Percentiles rank a stretch among this genome's conserved stretches.
Conservation (phyloP, 2,113 vertebrate species). For the Sphyrna mokarran region DNA sequence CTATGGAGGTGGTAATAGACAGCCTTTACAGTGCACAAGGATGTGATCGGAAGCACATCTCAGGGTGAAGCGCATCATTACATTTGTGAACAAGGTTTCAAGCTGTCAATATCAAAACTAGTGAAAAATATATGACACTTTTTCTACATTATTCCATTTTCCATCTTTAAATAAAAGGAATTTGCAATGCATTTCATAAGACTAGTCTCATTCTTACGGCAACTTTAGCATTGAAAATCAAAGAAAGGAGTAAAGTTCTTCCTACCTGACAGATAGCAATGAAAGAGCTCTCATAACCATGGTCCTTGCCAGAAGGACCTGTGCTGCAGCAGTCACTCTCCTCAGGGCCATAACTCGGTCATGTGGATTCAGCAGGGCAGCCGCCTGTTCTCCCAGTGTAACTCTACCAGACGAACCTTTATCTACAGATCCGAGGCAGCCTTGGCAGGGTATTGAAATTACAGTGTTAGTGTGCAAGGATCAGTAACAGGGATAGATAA, state of each 20-base stretch:
- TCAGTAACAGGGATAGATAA: not conserved
- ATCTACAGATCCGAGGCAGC: slow-evolving; percentile 86
- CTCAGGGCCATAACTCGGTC: slow-evolving; percentile 87
- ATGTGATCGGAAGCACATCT: no score
- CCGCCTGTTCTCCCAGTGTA: slow-evolving; percentile 88
- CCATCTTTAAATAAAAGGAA: not conserved
- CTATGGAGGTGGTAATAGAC: no score
- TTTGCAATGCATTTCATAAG: not conserved
- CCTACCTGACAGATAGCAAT: slow-evolving; percentile 81
- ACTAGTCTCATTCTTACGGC: not conserved
- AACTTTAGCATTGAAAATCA: not conserved
- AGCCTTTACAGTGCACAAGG: no score
- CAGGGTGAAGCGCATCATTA: no score
- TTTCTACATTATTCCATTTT: not conserved
- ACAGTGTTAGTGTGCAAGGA: slow-evolving; percentile 32
- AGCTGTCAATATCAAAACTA: not conserved
- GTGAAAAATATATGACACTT: not conserved
- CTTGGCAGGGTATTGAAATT: slow-evolving; percentile 49
- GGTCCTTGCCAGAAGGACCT: slow-evolving; percentile 88
- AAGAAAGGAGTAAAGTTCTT: not conserved
- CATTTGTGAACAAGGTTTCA: not conserved
- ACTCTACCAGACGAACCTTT: slow-evolving; percentile 85
- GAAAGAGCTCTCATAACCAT: slow-evolving; percentile 98
- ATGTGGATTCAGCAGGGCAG: slow-evolving; percentile 77
- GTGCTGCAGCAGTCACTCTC: slow-evolving; percentile 88